Evolutionary conservation across 2,888 invertebrate genomes (phyloP), one percentile per base, ranked within the genome.

Genomic region (Oscheius onirici): DNA sequence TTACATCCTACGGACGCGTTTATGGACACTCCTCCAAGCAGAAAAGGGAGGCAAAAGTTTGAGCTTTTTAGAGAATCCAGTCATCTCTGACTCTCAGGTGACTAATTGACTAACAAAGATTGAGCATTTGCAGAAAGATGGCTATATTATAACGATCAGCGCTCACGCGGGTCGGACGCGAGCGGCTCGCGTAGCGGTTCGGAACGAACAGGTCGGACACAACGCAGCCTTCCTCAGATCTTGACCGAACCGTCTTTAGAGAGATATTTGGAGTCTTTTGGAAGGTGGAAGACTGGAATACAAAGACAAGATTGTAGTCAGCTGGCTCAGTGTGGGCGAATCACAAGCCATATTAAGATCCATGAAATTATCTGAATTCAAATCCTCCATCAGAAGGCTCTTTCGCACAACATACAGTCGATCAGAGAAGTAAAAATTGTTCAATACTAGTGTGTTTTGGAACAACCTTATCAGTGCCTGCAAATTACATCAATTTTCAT

Each of bases 141-240:
- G 70, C 28, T 70, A 70, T 70, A 70, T 70, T 55, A 69, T 69
- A 70, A 70, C 70, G 69, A 70, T 70, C 55, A 70, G 61, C 61
- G 61, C 61, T 63, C 61, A 61, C 70, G 70, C 61, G 61, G 70
- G 26, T 5, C 40, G 15, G 20, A 24, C 49, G 63, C 58, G 60
- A 20, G 67, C 67, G 67, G 67, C 17, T 8, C 60, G 69, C 69
- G 69, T 34, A 11, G 69, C 63, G 63, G 63, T n/a, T 34, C 49
- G 63, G 34, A 24, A 55, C 26, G 26, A 49, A 46, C 46, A 63
- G 49, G 63, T 63, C 44, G 20, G 15, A n/a, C 26, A n/a, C n/a
- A 63, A 26, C 17, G 22, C 40, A 11, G 24, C 10, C 20, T 2
- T 43, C 60, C 43, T 60, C 60, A 60, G 40, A 40, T 17, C 34